These are phyloP conservation scores for Stratiomys singularior DNA, from an alignment of 2,888 invertebrate genomes.

Conservation along the genomic window DNA sequence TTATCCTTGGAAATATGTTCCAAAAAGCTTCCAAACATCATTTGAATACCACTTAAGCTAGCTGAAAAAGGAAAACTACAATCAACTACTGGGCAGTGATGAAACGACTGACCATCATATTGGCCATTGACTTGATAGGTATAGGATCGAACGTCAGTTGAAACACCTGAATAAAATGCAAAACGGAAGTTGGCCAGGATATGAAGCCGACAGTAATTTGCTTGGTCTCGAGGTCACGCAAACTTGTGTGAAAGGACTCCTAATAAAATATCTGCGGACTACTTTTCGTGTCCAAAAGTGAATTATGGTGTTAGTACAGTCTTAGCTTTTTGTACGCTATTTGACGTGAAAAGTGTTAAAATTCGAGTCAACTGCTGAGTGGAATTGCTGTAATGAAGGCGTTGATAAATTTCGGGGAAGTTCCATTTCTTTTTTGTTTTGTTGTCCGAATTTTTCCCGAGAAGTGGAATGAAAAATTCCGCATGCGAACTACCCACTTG, in stretches of 20 bases:
- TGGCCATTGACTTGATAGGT: background rate
- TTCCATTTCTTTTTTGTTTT: background rate
- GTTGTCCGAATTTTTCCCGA: background rate
- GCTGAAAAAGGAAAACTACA: no score
- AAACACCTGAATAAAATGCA: background rate
- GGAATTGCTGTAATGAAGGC: background rate
- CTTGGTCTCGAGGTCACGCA: slow-evolving; percentile 41
- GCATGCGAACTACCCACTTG: slow-evolving; percentile 30
- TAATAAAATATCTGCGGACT: background rate
- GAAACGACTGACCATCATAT: background rate
- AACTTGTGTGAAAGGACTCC: background rate
- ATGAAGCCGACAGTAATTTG: slow-evolving; percentile 40
- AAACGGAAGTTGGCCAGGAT: slow-evolving; percentile 35
- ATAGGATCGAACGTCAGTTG: slow-evolving; percentile 10
- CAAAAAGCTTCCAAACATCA: no score
- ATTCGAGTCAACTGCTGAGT: background rate
- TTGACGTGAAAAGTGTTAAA: slow-evolving; percentile 4
- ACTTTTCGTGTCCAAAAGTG: background rate
- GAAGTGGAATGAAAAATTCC: background rate
- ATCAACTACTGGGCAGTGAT: background rate
- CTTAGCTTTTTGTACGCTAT: background rate
- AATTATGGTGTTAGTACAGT: background rate
- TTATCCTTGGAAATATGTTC: no score
- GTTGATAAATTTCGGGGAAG: slow-evolving; percentile 18
- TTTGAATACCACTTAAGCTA: no score